Base-by-base conservation (phyloP, 1,140 invertebrate genomes). In the Phymorhynchus buccinoides region DNA sequence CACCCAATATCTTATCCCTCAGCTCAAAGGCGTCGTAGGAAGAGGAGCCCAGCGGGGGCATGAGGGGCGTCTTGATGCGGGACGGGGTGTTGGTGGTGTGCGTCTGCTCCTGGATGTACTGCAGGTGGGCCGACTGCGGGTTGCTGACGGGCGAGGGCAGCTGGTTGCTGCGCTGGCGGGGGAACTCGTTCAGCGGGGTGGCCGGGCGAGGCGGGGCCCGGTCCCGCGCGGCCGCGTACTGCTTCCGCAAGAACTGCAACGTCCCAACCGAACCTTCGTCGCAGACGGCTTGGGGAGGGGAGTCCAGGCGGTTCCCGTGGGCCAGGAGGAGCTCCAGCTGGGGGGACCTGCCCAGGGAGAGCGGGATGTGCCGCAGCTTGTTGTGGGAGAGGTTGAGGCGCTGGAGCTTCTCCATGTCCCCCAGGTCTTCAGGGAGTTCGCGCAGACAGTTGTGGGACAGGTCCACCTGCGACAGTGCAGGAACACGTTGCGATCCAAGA, bases 61-160 rank as follows among this genome's bases (percentile, higher is more conserved):
- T 80, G 27, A 94, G 85, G 7, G 93, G 93, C 16, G 93, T 93
- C 87, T 92, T 92, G 44, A 93, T 91, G 41, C 92, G 73, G 87
- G 88, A 92, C 18, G 93, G 90, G 48, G 92, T 92, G 87, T 93
- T 92, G 35, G 91, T 89, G 4, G 92, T 93, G 81, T 93, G 88
- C 3, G 93, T 93, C 86, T 94, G 93, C 56, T 90, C 88, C 88
- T 94, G 92, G 9, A 93, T 93, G 86, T 93, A 93, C 84, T 93
- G 89, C 68, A 91, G 88, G 56, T 92, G 89, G 27, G 91, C 90
- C 27, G 92, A 93, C 75, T 92, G 90, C n/a, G 92, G 89, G 84
- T 93, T 93, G n/a, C 88, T 87, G 16, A 90, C 89, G 56, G 92
- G 88, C 35, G 88, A 90, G 42, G 89, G 89, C 9, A 90, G 77